These are phyloP conservation scores for Elaeidobius kamerunicus DNA, from an alignment of 2,888 invertebrate genomes.

Conservation along the genomic window DNA sequence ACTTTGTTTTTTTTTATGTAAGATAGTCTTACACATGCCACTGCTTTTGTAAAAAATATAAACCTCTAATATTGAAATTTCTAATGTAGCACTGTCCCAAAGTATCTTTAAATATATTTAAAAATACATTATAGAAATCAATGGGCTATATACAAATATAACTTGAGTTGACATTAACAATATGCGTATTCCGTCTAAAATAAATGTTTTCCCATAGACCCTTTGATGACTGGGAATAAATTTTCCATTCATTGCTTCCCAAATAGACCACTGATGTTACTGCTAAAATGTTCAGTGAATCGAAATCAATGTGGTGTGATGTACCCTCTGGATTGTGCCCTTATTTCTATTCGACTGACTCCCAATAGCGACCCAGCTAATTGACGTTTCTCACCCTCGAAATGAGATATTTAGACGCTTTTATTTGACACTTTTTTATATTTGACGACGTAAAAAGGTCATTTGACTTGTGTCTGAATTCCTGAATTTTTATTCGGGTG, in stretches of 20 bases:
- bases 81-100: no score
- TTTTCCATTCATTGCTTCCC: slow-evolving; percentile 48
- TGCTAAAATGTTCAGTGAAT: slow-evolving; percentile 44
- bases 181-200: slow-evolving; percentile 9
- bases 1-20: no score
- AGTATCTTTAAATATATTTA: no score
- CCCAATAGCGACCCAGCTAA: slow-evolving; percentile 42
- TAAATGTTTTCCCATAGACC: slow-evolving; percentile 29
- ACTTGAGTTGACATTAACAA: no score
- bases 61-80: no score
- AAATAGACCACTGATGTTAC: slow-evolving; percentile 44
- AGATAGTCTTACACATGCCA: no score
- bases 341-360: slow-evolving; percentile 42
- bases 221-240: slow-evolving; percentile 42
- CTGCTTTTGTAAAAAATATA: no score
- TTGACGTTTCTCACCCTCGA: slow-evolving; percentile 42
- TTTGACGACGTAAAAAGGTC: slow-evolving; percentile 29
- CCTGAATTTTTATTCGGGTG: slow-evolving; percentile 11
- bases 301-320: slow-evolving; percentile 38
- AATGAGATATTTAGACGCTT: slow-evolving; percentile 39
- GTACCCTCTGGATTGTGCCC: slow-evolving; percentile 38
- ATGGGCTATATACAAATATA: no score
- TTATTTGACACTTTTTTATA: slow-evolving; percentile 32
- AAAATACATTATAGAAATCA: no score
- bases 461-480: slow-evolving; percentile 23